Evolutionary conservation across 2,113 vertebrate genomes (phyloP).

Genomic region (Thryonomys swinderianus): DNA sequence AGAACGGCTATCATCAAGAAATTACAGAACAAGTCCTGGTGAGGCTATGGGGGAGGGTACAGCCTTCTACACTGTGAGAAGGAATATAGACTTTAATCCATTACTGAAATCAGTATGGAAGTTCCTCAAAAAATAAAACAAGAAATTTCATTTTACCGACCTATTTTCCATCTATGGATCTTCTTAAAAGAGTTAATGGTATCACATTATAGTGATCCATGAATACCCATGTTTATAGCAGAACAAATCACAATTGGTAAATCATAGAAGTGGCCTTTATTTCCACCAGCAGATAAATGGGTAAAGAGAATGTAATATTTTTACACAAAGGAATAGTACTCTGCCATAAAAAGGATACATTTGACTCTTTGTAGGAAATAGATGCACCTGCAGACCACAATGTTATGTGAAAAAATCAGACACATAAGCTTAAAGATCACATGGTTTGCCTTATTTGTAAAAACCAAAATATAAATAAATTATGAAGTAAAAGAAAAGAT

Average conservation of each 20-base stretch:
- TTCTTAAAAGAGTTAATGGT: neutral
- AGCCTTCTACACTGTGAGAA: neutral
- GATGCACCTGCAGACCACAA: neutral
- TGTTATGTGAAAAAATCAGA: neutral
- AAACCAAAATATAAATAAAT: neutral
- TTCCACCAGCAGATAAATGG: neutral
- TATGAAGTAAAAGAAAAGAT: neutral
- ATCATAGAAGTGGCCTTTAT: neutral
- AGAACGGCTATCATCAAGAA: neutral
- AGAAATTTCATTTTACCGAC: neutral
- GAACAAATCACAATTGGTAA: neutral
- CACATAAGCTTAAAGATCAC: neutral
- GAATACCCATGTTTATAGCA: neutral
- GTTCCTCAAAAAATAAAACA: neutral
- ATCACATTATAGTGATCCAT: neutral
- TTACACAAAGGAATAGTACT: neutral
- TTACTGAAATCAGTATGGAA: neutral
- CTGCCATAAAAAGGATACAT: neutral
- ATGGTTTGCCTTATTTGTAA: neutral
- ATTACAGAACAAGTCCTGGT: neutral
- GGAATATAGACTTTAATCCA: neutral
- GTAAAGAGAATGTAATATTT: neutral
- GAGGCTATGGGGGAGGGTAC: neutral
- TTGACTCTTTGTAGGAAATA: neutral
- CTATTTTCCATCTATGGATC: neutral